Evolutionary conservation across 1,140 invertebrate species (phyloP), one percentile per base, ranked within the genome.

Genomic region (Sitodiplosis mosellana): DNA sequence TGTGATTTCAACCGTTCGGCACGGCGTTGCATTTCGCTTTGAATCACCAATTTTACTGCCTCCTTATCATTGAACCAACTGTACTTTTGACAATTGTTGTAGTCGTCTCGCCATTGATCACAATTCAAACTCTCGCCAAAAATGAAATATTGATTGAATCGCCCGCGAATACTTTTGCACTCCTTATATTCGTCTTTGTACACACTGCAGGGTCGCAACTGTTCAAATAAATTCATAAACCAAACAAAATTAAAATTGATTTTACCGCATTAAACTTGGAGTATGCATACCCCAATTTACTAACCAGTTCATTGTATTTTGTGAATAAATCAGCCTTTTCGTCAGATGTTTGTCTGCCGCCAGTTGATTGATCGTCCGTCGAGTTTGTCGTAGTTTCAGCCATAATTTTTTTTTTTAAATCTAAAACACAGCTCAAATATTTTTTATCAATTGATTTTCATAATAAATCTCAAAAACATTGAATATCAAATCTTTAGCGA

Each of bases 131-230:
- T 60, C 56, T 84, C 63, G 3, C 87, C 88, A 65, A 69, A 69
- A 41, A 88, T 73, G 59, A 88, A 93, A 58, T 87, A 83, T 61
- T 92, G 87, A 61, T 93, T 77, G 60, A 91, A 87, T 52, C 84
- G 69, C 11, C 68, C 79, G 64, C 66, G 76, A 12, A 83, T 67
- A 52, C 79, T 77, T 48, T 56, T 78, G 58, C 87, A 91, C 49
- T 88, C 83, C 27, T 69, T 68, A 55, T 82, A 85, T 68, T 89
- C 85, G 48, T 82, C 81, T 53, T 79, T 71, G 59, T 89, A 89
- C 2, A 75, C 42, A 14, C 70, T 56, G 67, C 84, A 87, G 10
- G 80, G 74, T 55, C 80, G 69, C 37, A 84, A 74, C 81, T 84
- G 15, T 7, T n/a, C 8, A n/a, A 36, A 36, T 10, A n/a, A 36